phyloP scores from a whole-genome alignment of 2,888 invertebrate genomes.

The Prosapia bicincta region DNA sequence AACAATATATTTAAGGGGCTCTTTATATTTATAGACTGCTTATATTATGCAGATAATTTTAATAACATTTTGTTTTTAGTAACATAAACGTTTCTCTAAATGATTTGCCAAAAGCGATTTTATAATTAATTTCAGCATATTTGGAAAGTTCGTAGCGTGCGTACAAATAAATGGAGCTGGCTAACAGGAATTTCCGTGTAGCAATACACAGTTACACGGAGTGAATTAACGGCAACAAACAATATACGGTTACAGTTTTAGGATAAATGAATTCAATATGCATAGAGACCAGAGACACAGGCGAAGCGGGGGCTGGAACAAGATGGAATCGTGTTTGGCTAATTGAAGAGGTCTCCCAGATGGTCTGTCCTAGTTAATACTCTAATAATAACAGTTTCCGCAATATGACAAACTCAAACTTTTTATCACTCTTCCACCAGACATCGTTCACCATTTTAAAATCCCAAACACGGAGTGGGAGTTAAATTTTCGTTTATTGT shows the following conservation, averaged over 20 bases:
- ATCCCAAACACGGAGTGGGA: not conserved
- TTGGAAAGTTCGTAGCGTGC: too few relatives aligned
- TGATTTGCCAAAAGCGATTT: too few relatives aligned
- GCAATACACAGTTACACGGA: not conserved
- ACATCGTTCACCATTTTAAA: not conserved
- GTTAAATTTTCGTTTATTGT: not conserved
- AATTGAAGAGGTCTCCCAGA: conserved; percentile 2
- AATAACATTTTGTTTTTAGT: too few relatives aligned
- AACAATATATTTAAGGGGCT: too few relatives aligned
- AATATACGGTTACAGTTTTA: not conserved
- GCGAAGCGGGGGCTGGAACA: not conserved
- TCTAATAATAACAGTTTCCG: not conserved
- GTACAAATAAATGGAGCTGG: not conserved
- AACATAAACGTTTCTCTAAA: too few relatives aligned
- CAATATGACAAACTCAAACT: not conserved
- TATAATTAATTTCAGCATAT: too few relatives aligned
- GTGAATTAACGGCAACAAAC: not conserved
- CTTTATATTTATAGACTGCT: too few relatives aligned
- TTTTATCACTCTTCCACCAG: not conserved
- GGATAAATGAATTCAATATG: not conserved
- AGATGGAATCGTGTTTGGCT: not conserved
- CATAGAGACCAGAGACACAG: not conserved
- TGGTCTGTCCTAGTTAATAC: not conserved
- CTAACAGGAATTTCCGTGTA: not conserved
- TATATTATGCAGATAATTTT: too few relatives aligned